Base-by-base conservation (phyloP, 1,140 invertebrate species). In the Cydia strobilella region DNA sequence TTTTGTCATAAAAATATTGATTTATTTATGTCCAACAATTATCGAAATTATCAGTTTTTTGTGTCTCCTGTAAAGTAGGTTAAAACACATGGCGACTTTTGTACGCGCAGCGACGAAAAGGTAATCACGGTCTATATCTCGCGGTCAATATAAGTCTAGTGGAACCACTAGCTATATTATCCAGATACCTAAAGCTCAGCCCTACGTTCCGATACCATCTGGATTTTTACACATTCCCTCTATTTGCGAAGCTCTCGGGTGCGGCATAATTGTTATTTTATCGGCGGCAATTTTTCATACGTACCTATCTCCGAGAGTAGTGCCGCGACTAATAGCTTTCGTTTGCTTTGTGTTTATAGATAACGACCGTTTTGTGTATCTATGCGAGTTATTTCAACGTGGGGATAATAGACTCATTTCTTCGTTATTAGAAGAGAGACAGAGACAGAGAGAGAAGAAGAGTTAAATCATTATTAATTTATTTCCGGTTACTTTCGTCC, bases 241-340 rank as follows among this genome's bases (percentile, higher is more conserved):
- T 69, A 69, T 69, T 69, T 69, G 65, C 35, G 10, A 0, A 69
- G 65, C 65, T 35, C 35, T 69, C 31, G 31, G 27, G n/a, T 6
- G 65, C 65, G 31, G 31, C 65, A 69, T 69, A 69, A 69, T 69
- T 69, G 65, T 69, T 69, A 69, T 69, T 69, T 69, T 69, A 69
- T 69, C 65, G 65, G 31, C 7, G 35, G 35, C 18, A 69, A 35
- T 69, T 69, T 69, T 69, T 39, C 65, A 69, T 69, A 69, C 65
- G 42, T 69, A 69, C 27, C 4, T 69, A 18, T 69, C 31, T 18
- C 4, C 48, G 48, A 18, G 31, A 15, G 35, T 15, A 15, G 5
- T 31, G 27, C 31, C n/a, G n/a, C 5, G 15, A 35, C 65, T 69
- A 69, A 69, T 42, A 12, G 15, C 65, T 39, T 35, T 39, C 7